Conservation (phyloP, 1,140 invertebrate genomes). For the Lepidotrigona ventralis region DNA sequence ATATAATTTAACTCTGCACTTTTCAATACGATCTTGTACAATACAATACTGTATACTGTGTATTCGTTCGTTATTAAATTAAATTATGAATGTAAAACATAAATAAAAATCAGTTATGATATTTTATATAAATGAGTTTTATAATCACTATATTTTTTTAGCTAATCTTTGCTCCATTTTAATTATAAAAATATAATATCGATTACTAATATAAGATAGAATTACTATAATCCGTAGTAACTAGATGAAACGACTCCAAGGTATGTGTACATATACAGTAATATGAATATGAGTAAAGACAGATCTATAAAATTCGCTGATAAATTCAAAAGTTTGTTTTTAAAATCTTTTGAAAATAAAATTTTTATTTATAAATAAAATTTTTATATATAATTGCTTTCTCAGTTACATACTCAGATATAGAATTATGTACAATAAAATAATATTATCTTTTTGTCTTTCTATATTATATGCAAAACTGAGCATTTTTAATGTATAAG, state of each 20-base stretch:
- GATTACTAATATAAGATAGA: not conserved
- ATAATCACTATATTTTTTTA: not conserved
- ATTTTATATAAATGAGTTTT: conserved; percentile 44
- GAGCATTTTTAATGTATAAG: not conserved
- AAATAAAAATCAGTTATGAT: conserved; percentile 44
- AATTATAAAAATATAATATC: not conserved
- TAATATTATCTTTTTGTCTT: too few relatives aligned
- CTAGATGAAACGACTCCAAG: not conserved
- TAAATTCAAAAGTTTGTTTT: too few relatives aligned
- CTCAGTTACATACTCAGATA: too few relatives aligned
- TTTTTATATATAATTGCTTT: too few relatives aligned
- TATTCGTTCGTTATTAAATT: conserved; percentile 45
- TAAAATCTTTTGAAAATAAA: too few relatives aligned
- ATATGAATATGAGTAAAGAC: too few relatives aligned
- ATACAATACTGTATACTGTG: conserved; percentile 38
- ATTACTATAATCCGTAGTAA: not conserved
- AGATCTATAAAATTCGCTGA: too few relatives aligned
- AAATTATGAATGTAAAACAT: conserved; percentile 35
- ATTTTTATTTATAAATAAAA: too few relatives aligned
- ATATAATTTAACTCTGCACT: conserved; percentile 33
- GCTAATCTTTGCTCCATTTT: not conserved
- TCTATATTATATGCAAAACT: too few relatives aligned
- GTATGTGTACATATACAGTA: not conserved
- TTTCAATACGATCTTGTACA: conserved; percentile 33
- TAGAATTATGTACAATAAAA: too few relatives aligned